Evolutionary conservation across 2,113 vertebrate genomes (phyloP).

Genomic region (Odontesthes bonariensis): DNA sequence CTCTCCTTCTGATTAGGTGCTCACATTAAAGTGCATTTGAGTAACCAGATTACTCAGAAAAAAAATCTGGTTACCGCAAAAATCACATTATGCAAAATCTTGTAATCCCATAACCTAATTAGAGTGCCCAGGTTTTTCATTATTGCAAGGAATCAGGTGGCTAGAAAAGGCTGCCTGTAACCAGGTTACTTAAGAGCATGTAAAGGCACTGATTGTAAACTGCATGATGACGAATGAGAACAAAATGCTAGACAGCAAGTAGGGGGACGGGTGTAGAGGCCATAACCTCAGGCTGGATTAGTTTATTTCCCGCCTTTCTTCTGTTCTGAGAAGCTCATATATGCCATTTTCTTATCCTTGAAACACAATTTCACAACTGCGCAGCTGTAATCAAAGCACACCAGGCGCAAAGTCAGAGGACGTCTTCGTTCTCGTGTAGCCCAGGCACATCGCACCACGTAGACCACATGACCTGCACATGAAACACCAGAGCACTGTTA

Average conservation of each 20-base stretch:
- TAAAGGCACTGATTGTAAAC: background rate
- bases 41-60: slow-evolving; percentile 17
- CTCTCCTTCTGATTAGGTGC: background rate
- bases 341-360: slow-evolving; percentile 4
- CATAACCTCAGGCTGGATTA: slow-evolving; percentile 11
- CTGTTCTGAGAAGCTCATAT: slow-evolving; percentile 2
- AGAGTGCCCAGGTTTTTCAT: background rate
- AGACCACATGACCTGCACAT: slow-evolving; percentile 33
- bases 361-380: background rate
- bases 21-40: slow-evolving; percentile 14
- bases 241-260: background rate
- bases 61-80: slow-evolving; percentile 22
- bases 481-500: slow-evolving; percentile 42
- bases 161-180: background rate
- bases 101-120: slow-evolving; percentile 14
- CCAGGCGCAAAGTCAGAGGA: slow-evolving; percentile 19
- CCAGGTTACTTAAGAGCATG: slow-evolving; percentile 12
- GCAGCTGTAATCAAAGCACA: slow-evolving; percentile 43
- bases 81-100: slow-evolving; percentile 24
- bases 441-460: slow-evolving; percentile 33
- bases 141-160: background rate
- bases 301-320: background rate
- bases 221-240: background rate
- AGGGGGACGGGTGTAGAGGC: background rate
- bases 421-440: slow-evolving; percentile 32